Conservation (phyloP, 2,113 vertebrate genomes). For the Dicaeum eximium region DNA sequence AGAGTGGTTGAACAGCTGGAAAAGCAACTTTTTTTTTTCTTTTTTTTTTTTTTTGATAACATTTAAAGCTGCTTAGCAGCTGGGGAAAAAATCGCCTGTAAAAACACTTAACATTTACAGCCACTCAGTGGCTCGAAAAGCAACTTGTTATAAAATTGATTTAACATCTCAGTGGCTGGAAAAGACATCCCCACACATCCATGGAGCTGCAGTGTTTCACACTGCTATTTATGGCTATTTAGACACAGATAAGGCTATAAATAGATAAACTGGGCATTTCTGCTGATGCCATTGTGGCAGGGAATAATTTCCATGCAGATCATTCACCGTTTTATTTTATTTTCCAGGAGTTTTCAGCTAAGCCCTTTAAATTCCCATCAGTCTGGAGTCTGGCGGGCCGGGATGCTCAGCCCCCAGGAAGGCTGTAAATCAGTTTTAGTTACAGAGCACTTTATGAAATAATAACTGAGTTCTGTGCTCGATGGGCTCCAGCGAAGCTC, state of each 20-base stretch:
- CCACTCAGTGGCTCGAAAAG: slow-evolving; percentile 78
- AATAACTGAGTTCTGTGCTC: not conserved
- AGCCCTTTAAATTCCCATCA: slow-evolving; percentile 62
- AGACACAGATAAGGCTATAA: slow-evolving; percentile 53
- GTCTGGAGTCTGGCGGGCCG: slow-evolving; percentile 51
- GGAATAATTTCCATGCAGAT: slow-evolving; percentile 52
- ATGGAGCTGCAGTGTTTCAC: slow-evolving; percentile 50
- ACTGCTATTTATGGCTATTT: slow-evolving; percentile 65
- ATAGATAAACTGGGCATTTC: slow-evolving; percentile 42
- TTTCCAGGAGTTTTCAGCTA: slow-evolving; percentile 45
- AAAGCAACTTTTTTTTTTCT: slow-evolving; percentile 53
- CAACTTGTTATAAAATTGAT: slow-evolving; percentile 80
- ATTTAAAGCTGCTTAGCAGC: slow-evolving; percentile 75
- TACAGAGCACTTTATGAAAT: slow-evolving; percentile 27
- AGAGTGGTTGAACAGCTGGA: slow-evolving; percentile 73
- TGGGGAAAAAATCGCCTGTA: slow-evolving; percentile 75
- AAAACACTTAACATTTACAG: slow-evolving; percentile 82
- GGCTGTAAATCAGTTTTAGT: slow-evolving; percentile 45
- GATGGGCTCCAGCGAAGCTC: not conserved
- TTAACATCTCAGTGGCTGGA: slow-evolving; percentile 76
- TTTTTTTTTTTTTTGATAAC: slow-evolving; percentile 51
- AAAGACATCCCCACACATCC: slow-evolving; percentile 69
- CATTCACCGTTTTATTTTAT: slow-evolving; percentile 25
- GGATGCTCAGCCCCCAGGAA: slow-evolving; percentile 56
- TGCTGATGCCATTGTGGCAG: slow-evolving; percentile 19